phyloP scores from a whole-genome alignment of 2,888 invertebrate genomes.

The Dysmachus trigonus region DNA sequence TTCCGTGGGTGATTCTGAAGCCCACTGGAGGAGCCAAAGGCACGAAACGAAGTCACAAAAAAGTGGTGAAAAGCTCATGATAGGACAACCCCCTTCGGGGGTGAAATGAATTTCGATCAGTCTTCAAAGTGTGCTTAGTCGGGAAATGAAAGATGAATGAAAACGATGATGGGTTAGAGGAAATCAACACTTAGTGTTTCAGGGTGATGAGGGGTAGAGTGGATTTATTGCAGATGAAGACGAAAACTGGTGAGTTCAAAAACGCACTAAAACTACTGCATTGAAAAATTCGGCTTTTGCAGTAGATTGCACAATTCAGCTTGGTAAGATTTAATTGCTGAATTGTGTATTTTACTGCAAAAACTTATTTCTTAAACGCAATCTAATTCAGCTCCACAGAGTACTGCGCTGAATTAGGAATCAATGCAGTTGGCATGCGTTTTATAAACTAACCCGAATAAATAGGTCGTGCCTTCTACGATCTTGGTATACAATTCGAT shows the following conservation, averaged over 20 bases:
- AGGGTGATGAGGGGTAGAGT: background rate
- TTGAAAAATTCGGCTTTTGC: background rate
- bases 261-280: background rate
- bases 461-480: background rate
- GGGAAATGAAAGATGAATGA: constrained; percentile 1
- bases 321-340: background rate
- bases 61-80: background rate
- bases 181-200: background rate
- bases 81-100: background rate
- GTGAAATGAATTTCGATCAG: constrained; percentile 9
- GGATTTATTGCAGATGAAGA: background rate
- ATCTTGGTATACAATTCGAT: background rate
- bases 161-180: background rate
- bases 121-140: constrained; percentile 1
- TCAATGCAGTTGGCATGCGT: background rate
- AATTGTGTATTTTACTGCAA: background rate
- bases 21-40: background rate
- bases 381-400: too few relatives aligned
- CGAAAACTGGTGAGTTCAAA: background rate
- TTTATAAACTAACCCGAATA: background rate
- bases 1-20: constrained; percentile 12
- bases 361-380: too few relatives aligned
- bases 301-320: too few relatives aligned
- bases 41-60: background rate
- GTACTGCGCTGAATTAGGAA: background rate